A percentile compares a stretch with the other conserved stretches of the same genome.
Evolutionary conservation across 2,797 vertebrate genomes (phyloP).

Genomic region (Schizothorax lantsangensis): DNA sequence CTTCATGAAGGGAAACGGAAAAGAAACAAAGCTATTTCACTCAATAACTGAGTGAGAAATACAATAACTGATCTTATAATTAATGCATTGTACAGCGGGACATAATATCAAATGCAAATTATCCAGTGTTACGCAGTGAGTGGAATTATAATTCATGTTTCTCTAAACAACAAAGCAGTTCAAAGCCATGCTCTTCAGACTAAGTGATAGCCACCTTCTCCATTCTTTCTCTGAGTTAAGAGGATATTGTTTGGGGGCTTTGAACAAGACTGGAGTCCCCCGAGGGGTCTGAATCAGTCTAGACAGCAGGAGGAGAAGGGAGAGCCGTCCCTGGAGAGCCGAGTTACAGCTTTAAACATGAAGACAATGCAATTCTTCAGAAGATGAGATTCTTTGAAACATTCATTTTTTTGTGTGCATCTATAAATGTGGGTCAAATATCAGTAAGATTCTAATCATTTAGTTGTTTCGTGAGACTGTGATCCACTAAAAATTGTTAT

Average conservation of each 20-base stretch:
- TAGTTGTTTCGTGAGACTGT: background rate
- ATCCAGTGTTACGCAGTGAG: slow-evolving; percentile 3
- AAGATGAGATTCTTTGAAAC: slow-evolving; percentile 10
- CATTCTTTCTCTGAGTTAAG: background rate
- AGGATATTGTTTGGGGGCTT: slow-evolving; percentile 29
- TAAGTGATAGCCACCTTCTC: slow-evolving; percentile 1
- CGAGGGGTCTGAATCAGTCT: slow-evolving; percentile 29
- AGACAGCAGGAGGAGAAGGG: slow-evolving; percentile 37
- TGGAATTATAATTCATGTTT: slow-evolving; percentile 20
- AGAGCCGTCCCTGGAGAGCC: slow-evolving; percentile 1
- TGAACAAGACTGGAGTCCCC: slow-evolving; percentile 36
- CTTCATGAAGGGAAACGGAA: background rate
- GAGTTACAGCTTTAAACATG: slow-evolving; percentile 8
- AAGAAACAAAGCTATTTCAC: slow-evolving; percentile 22
- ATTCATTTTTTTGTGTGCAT: background rate
- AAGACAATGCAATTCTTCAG: slow-evolving; percentile 29
- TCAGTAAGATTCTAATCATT: background rate
- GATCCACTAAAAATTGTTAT: background rate
- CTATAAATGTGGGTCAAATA: slow-evolving; percentile 37
- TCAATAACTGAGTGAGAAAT: slow-evolving; percentile 22
- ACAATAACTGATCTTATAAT: slow-evolving; percentile 42
- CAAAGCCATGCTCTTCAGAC: slow-evolving; percentile 14
- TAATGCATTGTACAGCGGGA: slow-evolving; percentile 4
- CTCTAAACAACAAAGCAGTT: slow-evolving; percentile 35
- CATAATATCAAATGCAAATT: slow-evolving; percentile 20